Conservation (phyloP, 1,140 invertebrate genomes). For the Oncopeltus fasciatus region DNA sequence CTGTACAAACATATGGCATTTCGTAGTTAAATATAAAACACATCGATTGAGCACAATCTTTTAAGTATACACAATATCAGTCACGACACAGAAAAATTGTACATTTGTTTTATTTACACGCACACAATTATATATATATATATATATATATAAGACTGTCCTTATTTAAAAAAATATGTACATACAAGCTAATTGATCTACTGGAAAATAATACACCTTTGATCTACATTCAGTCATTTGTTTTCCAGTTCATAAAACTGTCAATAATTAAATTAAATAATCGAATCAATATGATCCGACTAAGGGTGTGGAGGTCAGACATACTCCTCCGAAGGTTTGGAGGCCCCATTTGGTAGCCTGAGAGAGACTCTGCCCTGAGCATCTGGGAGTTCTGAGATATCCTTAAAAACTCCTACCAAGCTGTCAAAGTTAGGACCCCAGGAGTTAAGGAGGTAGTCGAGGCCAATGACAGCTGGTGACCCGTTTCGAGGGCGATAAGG, state of each 20-base stretch:
- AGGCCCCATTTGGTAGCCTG: constrained; percentile 23
- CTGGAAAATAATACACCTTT: constrained; percentile 1
- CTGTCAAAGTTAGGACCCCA: constrained; percentile 88
- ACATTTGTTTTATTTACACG: too few species aligned
- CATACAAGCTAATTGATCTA: constrained; percentile 1
- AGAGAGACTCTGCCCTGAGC: constrained; percentile 22
- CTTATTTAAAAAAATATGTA: background rate
- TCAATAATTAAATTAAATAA: constrained; percentile 1
- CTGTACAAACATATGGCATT: constrained; percentile 5
- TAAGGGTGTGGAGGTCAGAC: constrained; percentile 18
- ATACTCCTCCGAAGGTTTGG: constrained; percentile 26
- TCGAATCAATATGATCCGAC: constrained; percentile 5
- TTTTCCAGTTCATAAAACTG: background rate
- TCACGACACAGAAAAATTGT: constrained; percentile 13
- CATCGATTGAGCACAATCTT: constrained; percentile 15
- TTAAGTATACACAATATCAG: constrained; percentile 10
- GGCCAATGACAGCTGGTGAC: constrained; percentile 59
- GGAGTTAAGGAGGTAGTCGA: constrained; percentile 87
- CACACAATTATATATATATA: constrained; percentile 6
- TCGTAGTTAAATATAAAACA: background rate
- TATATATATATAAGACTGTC: background rate
- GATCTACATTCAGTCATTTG: background rate
- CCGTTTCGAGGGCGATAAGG: constrained; percentile 62
- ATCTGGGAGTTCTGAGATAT: constrained; percentile 85
- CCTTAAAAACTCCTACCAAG: constrained; percentile 86